A percentile compares a stretch with the other conserved stretches of the same genome.
phyloP scores from a whole-genome alignment of 2,797 vertebrate species.

The Esox lucius region DNA sequence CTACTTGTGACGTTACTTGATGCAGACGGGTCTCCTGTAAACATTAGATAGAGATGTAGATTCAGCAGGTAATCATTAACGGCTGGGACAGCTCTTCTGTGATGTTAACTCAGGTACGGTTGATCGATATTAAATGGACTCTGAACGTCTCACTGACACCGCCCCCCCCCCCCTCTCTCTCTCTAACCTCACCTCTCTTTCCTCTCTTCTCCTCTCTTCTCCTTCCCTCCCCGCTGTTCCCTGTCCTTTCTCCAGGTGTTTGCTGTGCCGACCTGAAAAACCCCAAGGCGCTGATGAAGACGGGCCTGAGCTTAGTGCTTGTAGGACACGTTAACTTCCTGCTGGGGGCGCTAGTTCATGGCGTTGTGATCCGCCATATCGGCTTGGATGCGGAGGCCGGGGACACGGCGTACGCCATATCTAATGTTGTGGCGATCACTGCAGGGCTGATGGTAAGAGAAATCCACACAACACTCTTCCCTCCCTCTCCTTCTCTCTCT shows the following conservation, averaged over 20 bases:
- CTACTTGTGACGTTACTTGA: too few species aligned
- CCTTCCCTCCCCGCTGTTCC: not conserved
- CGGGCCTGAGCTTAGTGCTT: conserved; percentile 85
- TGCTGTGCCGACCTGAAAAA: conserved; percentile 71
- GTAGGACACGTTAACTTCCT: conserved; percentile 89
- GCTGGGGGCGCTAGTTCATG: conserved; percentile 81
- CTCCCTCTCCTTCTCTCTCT: not conserved
- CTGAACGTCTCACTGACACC: not conserved
- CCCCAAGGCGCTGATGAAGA: conserved; percentile 83
- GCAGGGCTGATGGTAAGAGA: conserved; percentile 81
- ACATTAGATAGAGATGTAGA: conserved; percentile 37
- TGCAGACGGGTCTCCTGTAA: too few species aligned
- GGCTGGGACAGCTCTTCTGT: conserved; percentile 40
- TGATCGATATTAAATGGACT: conserved; percentile 53
- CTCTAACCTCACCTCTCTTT: not conserved
- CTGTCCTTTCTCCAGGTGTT: conserved; percentile 47
- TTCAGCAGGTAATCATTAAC: conserved; percentile 75
- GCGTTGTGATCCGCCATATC: conserved; percentile 85
- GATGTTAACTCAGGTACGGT: conserved; percentile 47
- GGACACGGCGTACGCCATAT: conserved; percentile 78
- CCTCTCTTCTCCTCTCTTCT: too few species aligned
- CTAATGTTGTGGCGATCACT: conserved; percentile 76
- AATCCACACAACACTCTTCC: too few species aligned
- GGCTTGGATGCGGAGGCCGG: conserved; percentile 59
- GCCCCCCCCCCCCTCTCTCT: not conserved